Base-by-base conservation (phyloP, 2,113 vertebrate species). In the Campylomormyrus numenius region DNA sequence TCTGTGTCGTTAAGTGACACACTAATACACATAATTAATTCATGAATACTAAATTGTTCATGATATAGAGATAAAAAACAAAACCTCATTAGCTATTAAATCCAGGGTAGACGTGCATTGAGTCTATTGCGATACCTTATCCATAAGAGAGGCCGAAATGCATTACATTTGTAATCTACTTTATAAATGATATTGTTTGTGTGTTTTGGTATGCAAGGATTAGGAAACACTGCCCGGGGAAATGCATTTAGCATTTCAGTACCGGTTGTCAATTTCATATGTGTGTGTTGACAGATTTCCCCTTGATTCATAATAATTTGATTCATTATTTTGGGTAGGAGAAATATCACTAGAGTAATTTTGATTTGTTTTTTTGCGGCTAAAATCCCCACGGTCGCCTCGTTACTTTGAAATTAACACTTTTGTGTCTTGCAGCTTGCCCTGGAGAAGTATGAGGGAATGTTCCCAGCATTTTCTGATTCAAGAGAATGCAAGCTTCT, bases 381-480 rank as follows among this genome's bases (percentile, higher is more conserved):
- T 87, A 35, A 24, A 19, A 39, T 48, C 50, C 50, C 27, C 50
- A 35, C 6, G 27, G 50, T 56, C 13, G 11, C 5, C 27, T 53
- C 6, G 48, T 87, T 87, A 39, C n/a, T 87, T 42, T 80, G 13
- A 27, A 87, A 53, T 87, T 39, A 49, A 66, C 31, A 15, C 31
- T 53, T 52, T 52, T 45, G n/a, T 89, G 87, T 90, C 3, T 92
- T 90, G 58, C 92, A 98, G 98, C 93, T 98, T 87, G 98, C 98
- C 2, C 94, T 98, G 3, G 96, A 98, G 93, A 98, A 97, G 92
- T 98, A 98, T 0, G 98, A 98, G 92, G 97, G 97, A 91, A 97
- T 98, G 95, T 98, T 98, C 89, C 98, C 98, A 0, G 97, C 97
- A 0, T 98, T 98, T 92, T 95, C 97, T 0, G 97, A 98, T 88